Evolutionary conservation across 2,797 vertebrate species (phyloP).

Genomic region (Phrynocephalus forsythii): DNA sequence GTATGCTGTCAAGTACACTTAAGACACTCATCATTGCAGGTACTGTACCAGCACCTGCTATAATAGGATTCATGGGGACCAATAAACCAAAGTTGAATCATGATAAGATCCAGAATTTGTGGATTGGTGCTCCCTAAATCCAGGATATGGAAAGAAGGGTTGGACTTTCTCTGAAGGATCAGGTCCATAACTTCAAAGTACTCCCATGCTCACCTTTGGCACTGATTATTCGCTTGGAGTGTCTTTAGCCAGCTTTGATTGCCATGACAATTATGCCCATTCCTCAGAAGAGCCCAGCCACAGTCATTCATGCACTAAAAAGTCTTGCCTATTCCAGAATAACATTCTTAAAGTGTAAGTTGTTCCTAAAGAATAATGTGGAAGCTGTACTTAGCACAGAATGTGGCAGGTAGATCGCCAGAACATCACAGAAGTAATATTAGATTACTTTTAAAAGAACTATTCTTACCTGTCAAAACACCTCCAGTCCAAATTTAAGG

Average conservation of each 20-base stretch:
- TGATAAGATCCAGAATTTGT: no score
- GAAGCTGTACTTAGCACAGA: not conserved
- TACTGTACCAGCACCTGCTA: no score
- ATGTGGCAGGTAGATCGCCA: not conserved
- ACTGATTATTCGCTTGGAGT: no score
- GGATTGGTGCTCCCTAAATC: no score
- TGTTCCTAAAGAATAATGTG: not conserved
- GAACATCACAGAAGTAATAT: not conserved
- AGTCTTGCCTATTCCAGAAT: not conserved
- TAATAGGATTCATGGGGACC: no score
- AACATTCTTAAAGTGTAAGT: not conserved
- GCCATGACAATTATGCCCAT: not conserved
- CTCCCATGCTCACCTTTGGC: no score
- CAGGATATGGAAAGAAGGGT: no score
- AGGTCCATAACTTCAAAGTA: no score
- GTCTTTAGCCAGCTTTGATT: not conserved
- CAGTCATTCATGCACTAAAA: not conserved
- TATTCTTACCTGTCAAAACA: not conserved
- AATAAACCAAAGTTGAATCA: no score
- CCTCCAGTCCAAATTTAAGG: no score
- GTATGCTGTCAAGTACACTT: not conserved
- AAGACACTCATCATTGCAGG: not conserved
- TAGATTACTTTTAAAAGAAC: not conserved
- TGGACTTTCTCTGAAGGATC: no score
- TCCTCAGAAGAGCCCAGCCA: not conserved